Evolutionary conservation across 2,113 vertebrate genomes (phyloP).

Genomic region (Taurulus bubalis): DNA sequence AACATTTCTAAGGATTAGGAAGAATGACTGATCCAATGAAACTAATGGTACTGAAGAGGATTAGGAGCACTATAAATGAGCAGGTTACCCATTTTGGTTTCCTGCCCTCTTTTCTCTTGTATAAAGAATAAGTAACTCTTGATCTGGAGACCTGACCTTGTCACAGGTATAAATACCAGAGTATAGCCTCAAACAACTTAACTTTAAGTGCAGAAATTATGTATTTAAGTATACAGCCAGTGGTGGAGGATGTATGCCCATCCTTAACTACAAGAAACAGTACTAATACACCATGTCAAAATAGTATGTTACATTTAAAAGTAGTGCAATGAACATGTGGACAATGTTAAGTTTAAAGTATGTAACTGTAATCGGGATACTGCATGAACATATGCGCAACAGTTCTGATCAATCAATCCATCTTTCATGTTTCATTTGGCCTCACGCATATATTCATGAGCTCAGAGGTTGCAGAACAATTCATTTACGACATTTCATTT

Average conservation of each 20-base stretch:
- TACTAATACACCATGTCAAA: not conserved
- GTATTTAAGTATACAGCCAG: not conserved
- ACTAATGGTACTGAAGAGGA: conserved; percentile 29
- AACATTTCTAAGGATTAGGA: conserved; percentile 1
- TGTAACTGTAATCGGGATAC: not conserved
- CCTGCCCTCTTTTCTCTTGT: conserved; percentile 72
- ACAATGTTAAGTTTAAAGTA: not conserved
- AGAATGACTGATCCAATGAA: conserved; percentile 12
- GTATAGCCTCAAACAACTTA: not conserved
- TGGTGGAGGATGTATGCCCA: not conserved
- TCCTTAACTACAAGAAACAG: not conserved
- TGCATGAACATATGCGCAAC: not conserved
- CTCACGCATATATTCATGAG: not conserved
- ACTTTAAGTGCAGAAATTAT: not conserved
- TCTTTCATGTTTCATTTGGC: not conserved
- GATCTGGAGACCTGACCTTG: conserved; percentile 53
- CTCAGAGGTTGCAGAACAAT: not conserved
- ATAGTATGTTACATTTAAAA: not conserved
- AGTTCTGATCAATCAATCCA: not conserved
- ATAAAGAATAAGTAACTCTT: conserved; percentile 74
- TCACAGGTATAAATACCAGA: not conserved
- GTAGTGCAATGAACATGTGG: not conserved
- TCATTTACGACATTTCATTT: not conserved
- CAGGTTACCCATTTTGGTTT: conserved; percentile 58
- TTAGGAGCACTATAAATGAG: conserved; percentile 59